These are phyloP conservation scores for Malachius bipustulatus DNA, from an alignment of 2,888 invertebrate species.

Conservation along the genomic window DNA sequence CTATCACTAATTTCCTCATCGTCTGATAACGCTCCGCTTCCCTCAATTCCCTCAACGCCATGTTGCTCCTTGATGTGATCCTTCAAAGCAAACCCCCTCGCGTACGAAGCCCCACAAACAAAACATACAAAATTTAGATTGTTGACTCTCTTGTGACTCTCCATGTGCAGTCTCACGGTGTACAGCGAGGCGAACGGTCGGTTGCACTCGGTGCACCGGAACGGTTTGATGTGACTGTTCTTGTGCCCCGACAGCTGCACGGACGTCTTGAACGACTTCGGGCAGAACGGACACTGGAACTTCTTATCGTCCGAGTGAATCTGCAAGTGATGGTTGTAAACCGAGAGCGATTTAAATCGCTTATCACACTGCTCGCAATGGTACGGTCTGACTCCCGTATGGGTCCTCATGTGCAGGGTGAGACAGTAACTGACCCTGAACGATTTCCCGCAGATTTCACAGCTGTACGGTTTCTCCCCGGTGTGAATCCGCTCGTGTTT, in stretches of 20 bases:
- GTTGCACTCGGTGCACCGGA: constrained; percentile 63
- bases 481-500: constrained; percentile 78
- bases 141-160: constrained; percentile 57
- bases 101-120: constrained; percentile 66
- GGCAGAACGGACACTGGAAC: constrained; percentile 64
- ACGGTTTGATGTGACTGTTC: constrained; percentile 72
- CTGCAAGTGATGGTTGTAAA: constrained; percentile 63
- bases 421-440: constrained; percentile 71
- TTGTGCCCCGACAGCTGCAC: constrained; percentile 70
- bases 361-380: constrained; percentile 60
- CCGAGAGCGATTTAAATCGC: constrained; percentile 67
- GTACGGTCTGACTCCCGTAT: constrained; percentile 66
- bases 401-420: constrained; percentile 68
- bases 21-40: background rate
- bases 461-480: constrained; percentile 64
- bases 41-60: constrained; percentile 21
- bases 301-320: constrained; percentile 66
- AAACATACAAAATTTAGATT: constrained; percentile 58
- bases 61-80: constrained; percentile 62
- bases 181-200: constrained; percentile 68
- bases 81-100: constrained; percentile 59
- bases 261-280: constrained; percentile 68
- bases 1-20: background rate
- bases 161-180: constrained; percentile 64
- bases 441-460: constrained; percentile 68